Evolutionary conservation across 2,113 vertebrate genomes (phyloP), one percentile per base, ranked within the genome.

Genomic region (Ageneiosus marmoratus): DNA sequence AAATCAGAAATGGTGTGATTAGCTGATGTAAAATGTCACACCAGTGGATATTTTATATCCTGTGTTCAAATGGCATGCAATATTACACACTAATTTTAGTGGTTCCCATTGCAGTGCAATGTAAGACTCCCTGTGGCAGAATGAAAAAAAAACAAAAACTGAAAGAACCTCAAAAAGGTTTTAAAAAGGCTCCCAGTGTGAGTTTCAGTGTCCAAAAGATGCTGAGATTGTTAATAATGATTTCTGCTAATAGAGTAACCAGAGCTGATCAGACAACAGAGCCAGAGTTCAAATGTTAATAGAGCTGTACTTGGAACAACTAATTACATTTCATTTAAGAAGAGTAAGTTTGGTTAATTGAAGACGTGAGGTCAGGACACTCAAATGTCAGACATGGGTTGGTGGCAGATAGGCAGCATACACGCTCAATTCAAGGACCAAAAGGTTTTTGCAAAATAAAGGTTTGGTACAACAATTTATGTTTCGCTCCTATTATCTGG

Each of bases 351-450:
- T 41, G 41, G 20, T 13, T 60, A 58, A 83, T 46, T 83, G 50
- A 78, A 70, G 32, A 72, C 41, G n/a, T 48, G 51, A 78, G 37
- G 24, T 46, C 50, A 55, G 13, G 16, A 63, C 44, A 32, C 15
- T 63, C 48, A 37, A 15, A 8, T 74, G 58, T 53, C 58, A 65
- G 58, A 82, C 56, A 65, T 29, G 44, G 56, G 3, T 3, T 37
- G 55, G 56, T 60, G 27, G 67, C 37, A 73, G n/a, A 41, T 22
- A 74, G 20, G 37, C 44, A 82, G 65, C n/a, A 82, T 12, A 63
- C 29, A 27, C 9, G 24, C 41, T 76, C 13, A 51, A 53, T 32
- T 65, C 56, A 75, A 22, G 41, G 44, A 41, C 27, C n/a, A 37
- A 27, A 73, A 32, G 53, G 56, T 74, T 46, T 24, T 41, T 0